phyloP scores from a whole-genome alignment of 2,797 vertebrate species.

The Hippoglossus hippoglossus region DNA sequence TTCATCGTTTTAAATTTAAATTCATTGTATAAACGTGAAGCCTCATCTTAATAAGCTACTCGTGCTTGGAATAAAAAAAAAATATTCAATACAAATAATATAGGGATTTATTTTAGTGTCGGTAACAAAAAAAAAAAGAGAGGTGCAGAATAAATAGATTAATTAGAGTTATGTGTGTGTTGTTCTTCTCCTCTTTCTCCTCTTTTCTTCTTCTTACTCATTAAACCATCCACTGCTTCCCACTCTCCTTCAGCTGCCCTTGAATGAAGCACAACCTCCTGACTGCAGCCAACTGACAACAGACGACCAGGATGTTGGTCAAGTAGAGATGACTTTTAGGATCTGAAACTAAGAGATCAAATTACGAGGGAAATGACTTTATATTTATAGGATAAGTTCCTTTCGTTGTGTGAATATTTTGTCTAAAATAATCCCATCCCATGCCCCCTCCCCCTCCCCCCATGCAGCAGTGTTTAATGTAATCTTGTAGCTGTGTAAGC shows the following conservation, averaged over 20 bases:
- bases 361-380: background rate
- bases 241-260: constrained; percentile 19
- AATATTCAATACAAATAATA: background rate
- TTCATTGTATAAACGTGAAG: too few species aligned
- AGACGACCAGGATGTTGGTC: background rate
- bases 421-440: background rate
- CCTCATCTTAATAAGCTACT: too few species aligned
- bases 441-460: background rate
- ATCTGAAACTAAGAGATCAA: background rate
- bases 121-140: too few species aligned
- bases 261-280: constrained; percentile 17
- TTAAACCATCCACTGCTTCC: background rate
- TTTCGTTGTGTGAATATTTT: background rate
- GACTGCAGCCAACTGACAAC: background rate
- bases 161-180: too few species aligned
- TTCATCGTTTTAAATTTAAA: background rate
- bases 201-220: background rate
- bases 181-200: background rate
- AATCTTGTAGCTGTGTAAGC: constrained; percentile 45
- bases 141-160: too few species aligned
- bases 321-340: background rate
- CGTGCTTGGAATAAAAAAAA: too few species aligned
- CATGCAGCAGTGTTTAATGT: constrained; percentile 39
- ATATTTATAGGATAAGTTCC: background rate
- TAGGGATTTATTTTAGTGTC: too few species aligned